These are phyloP conservation scores for Chrysochloris asiatica DNA, from an alignment of 2,113 vertebrate genomes.

Conservation along the genomic window DNA sequence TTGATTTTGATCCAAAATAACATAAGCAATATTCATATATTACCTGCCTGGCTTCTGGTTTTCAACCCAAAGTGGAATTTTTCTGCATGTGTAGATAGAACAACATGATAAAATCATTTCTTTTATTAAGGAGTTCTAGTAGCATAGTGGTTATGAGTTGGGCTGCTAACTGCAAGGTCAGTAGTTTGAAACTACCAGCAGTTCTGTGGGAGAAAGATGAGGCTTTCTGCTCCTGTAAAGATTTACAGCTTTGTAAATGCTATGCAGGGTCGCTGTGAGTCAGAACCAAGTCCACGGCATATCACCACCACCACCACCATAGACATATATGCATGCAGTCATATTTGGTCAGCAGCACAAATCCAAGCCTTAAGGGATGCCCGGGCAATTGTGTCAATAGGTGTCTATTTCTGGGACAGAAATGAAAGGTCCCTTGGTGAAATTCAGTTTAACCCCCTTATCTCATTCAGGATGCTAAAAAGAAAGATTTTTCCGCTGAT, in stretches of 20 bases:
- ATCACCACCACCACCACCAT: too few relatives aligned
- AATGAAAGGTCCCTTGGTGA: background rate
- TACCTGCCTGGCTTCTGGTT: background rate
- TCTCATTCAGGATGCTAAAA: background rate
- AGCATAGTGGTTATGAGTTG: too few relatives aligned
- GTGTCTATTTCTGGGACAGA: background rate
- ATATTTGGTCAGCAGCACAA: background rate
- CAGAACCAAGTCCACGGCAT: too few relatives aligned
- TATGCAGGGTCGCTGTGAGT: too few relatives aligned
- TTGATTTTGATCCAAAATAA: conserved; percentile 25
- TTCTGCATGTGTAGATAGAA: background rate
- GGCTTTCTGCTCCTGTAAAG: too few relatives aligned
- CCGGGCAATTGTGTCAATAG: background rate
- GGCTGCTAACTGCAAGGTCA: too few relatives aligned
- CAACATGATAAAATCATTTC: background rate
- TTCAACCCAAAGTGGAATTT: background rate
- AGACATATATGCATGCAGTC: background rate
- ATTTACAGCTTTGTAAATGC: too few relatives aligned
- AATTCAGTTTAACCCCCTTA: background rate
- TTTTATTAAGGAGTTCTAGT: background rate
- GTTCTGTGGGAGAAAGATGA: too few relatives aligned
- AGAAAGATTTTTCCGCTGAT: background rate
- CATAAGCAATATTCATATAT: background rate
- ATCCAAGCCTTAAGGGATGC: background rate
- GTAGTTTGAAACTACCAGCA: too few relatives aligned